Conservation (phyloP, 2,797 vertebrate genomes). For the Rousettus madagascariensis region DNA sequence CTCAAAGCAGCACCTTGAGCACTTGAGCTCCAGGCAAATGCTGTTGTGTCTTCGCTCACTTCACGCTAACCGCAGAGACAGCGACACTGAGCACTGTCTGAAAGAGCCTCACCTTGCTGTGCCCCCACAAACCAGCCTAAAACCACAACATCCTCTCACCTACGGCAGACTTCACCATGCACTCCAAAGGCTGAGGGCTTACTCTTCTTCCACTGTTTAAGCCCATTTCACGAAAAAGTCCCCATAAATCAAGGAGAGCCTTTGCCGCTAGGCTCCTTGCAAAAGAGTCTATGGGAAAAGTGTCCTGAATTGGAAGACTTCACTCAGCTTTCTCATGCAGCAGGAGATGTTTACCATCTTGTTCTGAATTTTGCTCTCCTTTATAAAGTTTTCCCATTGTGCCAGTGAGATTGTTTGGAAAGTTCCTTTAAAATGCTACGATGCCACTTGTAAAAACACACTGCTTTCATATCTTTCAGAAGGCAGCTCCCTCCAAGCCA, state of each 20-base stretch:
- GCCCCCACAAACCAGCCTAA: slow-evolving; percentile 81
- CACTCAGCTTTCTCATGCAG: neutral
- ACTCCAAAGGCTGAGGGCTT: slow-evolving; percentile 2
- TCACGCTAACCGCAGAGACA: slow-evolving; percentile 81
- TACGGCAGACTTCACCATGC: slow-evolving; percentile 62
- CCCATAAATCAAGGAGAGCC: neutral
- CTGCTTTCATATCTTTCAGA: neutral
- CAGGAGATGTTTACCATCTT: neutral
- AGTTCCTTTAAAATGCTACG: neutral
- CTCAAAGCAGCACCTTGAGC: slow-evolving; percentile 65
- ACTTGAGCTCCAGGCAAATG: slow-evolving; percentile 62
- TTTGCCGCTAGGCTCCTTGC: neutral
- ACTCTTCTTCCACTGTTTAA: neutral
- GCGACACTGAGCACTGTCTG: slow-evolving; percentile 68
- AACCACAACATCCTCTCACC: slow-evolving; percentile 87
- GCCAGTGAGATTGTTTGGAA: neutral
- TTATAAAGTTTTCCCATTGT: neutral
- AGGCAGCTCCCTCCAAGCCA: neutral
- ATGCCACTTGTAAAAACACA: neutral
- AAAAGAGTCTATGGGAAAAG: neutral
- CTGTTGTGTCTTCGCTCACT: slow-evolving; percentile 75
- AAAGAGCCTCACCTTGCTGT: slow-evolving; percentile 81
- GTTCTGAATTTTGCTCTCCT: neutral
- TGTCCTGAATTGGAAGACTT: neutral
- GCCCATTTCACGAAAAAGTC: neutral